A percentile compares a stretch with the other conserved stretches of the same genome.
Conservation (phyloP, 1,140 invertebrate species). For the Centruroides vittatus region DNA sequence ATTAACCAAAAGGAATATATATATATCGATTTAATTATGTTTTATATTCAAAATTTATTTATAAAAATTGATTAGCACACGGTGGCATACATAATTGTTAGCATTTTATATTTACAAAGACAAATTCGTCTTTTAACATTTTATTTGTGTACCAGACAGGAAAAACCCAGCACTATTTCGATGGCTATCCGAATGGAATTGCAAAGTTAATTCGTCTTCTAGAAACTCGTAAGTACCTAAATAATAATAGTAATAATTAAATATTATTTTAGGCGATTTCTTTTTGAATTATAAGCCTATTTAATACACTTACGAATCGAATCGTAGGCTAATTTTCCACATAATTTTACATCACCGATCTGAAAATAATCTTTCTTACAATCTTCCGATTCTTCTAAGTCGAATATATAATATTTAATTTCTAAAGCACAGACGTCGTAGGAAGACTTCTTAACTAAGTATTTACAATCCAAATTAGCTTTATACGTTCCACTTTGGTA, state of each 20-base stretch:
- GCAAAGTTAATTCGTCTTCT: slow-evolving; percentile 12
- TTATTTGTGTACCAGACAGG: slow-evolving; percentile 14
- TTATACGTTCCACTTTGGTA: slow-evolving; percentile 16
- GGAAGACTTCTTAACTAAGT: slow-evolving; percentile 14
- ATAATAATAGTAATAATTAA: background rate
- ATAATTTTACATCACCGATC: slow-evolving; percentile 17
- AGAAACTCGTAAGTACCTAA: slow-evolving; percentile 19
- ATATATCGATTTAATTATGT: too few relatives aligned
- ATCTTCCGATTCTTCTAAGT: slow-evolving; percentile 19
- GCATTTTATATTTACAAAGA: background rate
- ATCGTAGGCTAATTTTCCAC: slow-evolving; percentile 19
- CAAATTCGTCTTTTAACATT: slow-evolving; percentile 5
- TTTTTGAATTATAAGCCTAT: background rate
- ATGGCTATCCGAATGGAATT: slow-evolving; percentile 17
- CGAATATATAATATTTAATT: slow-evolving; percentile 19
- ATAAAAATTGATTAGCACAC: too few relatives aligned
- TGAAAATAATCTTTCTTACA: slow-evolving; percentile 19
- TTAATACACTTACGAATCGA: slow-evolving; percentile 17
- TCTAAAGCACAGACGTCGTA: slow-evolving; percentile 20
- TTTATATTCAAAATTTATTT: too few relatives aligned
- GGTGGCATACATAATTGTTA: background rate
- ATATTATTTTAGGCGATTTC: background rate
- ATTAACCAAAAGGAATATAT: too few relatives aligned
- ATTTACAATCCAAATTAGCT: slow-evolving; percentile 16
- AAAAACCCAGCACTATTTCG: slow-evolving; percentile 16